Evolutionary conservation across 2,113 vertebrate species (phyloP).

Genomic region (Lagopus muta): DNA sequence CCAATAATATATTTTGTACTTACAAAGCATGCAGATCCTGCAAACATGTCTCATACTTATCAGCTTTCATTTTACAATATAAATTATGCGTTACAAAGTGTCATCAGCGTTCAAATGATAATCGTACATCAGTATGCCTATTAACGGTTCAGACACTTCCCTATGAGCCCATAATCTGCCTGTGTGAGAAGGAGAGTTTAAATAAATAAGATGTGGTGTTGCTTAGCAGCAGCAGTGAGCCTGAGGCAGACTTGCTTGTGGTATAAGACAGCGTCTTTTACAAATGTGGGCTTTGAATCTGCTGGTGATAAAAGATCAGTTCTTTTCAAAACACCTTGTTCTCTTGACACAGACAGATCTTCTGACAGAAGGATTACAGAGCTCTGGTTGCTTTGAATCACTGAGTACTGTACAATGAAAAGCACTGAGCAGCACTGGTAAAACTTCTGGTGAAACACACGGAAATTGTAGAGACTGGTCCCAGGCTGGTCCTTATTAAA

Average conservation of each 20-base stretch:
- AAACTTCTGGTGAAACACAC: background rate
- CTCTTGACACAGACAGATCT: background rate
- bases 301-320: background rate
- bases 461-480: background rate
- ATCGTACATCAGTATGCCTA: background rate
- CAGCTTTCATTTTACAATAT: background rate
- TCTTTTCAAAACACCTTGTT: background rate
- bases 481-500: background rate
- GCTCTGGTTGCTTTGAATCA: background rate
- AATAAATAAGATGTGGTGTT: constrained; percentile 24
- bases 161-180: background rate
- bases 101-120: constrained; percentile 21
- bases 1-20: background rate
- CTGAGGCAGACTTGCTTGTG: background rate
- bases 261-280: background rate
- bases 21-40: background rate
- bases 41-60: background rate
- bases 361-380: background rate
- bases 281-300: background rate
- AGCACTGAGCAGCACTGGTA: background rate
- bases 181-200: background rate
- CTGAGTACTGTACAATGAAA: background rate
- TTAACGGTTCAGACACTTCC: background rate
- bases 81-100: background rate
- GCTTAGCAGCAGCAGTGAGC: constrained; percentile 38